Evolutionary conservation across 2,888 invertebrate genomes (phyloP).

Genomic region (Coecobrya sp.): DNA sequence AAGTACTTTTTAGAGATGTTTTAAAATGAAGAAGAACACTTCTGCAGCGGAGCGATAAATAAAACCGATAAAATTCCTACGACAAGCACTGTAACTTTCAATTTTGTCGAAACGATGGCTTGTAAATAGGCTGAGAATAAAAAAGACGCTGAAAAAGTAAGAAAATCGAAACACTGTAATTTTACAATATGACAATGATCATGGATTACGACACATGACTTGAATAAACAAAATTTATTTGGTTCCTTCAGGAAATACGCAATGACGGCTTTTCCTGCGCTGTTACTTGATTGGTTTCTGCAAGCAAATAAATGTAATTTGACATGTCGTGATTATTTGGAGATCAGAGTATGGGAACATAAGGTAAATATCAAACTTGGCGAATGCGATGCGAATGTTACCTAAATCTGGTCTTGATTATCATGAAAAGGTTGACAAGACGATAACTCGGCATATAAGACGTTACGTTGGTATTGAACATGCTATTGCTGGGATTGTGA

Average conservation of each 20-base stretch:
- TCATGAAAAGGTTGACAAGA: too few relatives aligned
- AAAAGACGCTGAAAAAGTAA: not conserved
- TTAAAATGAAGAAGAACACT: too few relatives aligned
- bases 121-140: not conserved
- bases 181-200: slow-evolving; percentile 15
- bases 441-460: too few relatives aligned
- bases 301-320: not conserved
- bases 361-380: too few relatives aligned
- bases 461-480: too few relatives aligned
- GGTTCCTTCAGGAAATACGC: not conserved
- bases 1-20: too few relatives aligned
- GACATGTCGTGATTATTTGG: not conserved
- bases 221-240: not conserved
- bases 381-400: too few relatives aligned
- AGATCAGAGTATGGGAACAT: not conserved
- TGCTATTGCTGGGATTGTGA: too few relatives aligned
- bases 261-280: not conserved
- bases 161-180: not conserved
- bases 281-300: too few relatives aligned
- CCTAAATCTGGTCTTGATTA: too few relatives aligned
- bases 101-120: not conserved
- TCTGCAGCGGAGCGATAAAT: not conserved
- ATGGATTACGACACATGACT: not conserved
- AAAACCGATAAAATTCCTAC: not conserved
- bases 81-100: not conserved